Conservation (phyloP, 1,140 invertebrate genomes). For the Drosophila triauraria region DNA sequence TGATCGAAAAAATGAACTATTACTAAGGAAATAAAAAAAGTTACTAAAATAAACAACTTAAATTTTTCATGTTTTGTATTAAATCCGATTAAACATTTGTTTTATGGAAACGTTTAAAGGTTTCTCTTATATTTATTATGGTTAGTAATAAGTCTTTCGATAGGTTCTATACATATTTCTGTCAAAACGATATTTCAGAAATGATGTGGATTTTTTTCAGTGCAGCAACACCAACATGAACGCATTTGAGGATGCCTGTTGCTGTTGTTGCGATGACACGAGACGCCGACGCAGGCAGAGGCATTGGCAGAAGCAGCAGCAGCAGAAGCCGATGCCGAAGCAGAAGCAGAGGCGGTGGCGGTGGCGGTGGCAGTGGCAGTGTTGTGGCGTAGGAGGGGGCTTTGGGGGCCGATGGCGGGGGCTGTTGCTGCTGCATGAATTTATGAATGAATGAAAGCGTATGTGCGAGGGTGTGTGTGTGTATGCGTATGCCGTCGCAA, state of each 20-base stretch:
- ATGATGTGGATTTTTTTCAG: neutral
- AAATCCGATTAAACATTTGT: too few relatives aligned
- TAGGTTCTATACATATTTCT: neutral
- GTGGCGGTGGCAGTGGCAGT: constrained; percentile 5
- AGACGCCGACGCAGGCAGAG: constrained; percentile 41
- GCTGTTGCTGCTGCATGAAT: constrained; percentile 68
- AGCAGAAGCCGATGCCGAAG: constrained; percentile 7
- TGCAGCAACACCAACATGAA: constrained; percentile 47
- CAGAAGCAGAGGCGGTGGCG: constrained; percentile 7
- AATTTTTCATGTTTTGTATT: too few relatives aligned
- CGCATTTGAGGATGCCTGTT: constrained; percentile 39
- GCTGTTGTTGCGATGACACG: constrained; percentile 56
- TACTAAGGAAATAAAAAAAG: neutral
- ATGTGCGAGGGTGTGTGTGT: constrained; percentile 47
- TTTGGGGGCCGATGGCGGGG: constrained; percentile 12
- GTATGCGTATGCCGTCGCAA: constrained; percentile 52
- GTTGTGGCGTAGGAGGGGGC: constrained; percentile 12
- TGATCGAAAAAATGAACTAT: too few relatives aligned
- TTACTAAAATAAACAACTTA: neutral
- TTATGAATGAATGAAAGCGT: constrained; percentile 78
- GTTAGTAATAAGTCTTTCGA: neutral
- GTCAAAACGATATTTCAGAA: neutral
- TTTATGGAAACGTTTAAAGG: too few relatives aligned
- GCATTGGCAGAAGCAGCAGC: constrained; percentile 8
- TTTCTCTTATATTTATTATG: too few relatives aligned